Evolutionary conservation across 2,113 vertebrate species (phyloP), one percentile per base, ranked within the genome.

Genomic region (Miniopterus natalensis): DNA sequence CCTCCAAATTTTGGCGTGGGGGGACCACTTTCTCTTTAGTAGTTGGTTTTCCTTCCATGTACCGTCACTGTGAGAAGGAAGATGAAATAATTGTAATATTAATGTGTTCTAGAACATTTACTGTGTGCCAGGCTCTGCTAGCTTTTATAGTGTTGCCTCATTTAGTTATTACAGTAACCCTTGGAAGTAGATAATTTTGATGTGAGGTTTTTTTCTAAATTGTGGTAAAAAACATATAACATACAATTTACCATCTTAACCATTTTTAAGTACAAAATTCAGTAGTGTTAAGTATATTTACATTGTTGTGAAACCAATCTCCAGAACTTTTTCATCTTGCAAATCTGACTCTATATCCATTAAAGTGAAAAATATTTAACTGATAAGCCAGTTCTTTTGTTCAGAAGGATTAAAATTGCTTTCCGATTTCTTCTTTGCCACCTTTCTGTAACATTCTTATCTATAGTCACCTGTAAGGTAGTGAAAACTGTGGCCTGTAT

Each of bases 11-110:
- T 92, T 83, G 17, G 79, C 36, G 36, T 9, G 59, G 25, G 78
- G 88, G 94, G 61, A 36, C 8, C 51, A 40, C 17, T 94, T 66
- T 73, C 14, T 84, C 45, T 85, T 95, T 40, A 63, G 49, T 45
- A 10, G 59, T 91, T 85, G 40, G 17, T 63, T 70, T 94, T 49
- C 42, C 7, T 40, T 9, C 47, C 27, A 36, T 29, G n/a, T 14
- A 31, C 27, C 31, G 1, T 51, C 27, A 27, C n/a, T 84, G 25
- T 85, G 63, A 94, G 29, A 51, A 92, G 45, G 12, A 88, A 84
- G 49, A 49, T 73, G 74, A 66, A 55, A 80, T 63, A 20, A 31
- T 65, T 79, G 9, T 31, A 53, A 18, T 42, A 13, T n/a, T 47
- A 40, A 31, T 13, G 2, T 42, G 51, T 74, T 25, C 4, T 15